These are phyloP conservation scores for Hippocampus barbouri DNA, from an alignment of 2,113 vertebrate species.

Conservation along the genomic window DNA sequence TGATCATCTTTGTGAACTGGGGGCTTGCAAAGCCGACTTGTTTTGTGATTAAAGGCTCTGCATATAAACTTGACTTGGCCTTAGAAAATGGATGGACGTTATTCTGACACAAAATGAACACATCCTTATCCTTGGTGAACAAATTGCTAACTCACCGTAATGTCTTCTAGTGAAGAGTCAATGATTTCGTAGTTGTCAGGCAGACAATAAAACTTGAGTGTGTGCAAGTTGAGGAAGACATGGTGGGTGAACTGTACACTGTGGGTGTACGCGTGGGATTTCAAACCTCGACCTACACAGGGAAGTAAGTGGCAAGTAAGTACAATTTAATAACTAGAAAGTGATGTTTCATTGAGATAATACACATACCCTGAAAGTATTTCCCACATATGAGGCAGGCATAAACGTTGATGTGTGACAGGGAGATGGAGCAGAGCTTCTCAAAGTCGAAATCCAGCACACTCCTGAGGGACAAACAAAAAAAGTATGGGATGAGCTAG, in stretches of 20 bases:
- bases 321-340: background rate
- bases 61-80: background rate
- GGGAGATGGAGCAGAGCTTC: conserved; percentile 94
- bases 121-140: background rate
- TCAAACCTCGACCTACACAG: conserved; percentile 84
- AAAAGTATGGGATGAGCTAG: background rate
- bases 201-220: conserved; percentile 95
- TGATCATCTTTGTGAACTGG: too few species aligned
- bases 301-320: background rate
- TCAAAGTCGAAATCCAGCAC: conserved; percentile 96
- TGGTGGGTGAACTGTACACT: conserved; percentile 96
- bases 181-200: conserved; percentile 98
- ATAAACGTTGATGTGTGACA: conserved; percentile 94
- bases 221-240: conserved; percentile 95
- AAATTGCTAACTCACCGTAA: conserved; percentile 70
- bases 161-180: conserved; percentile 93
- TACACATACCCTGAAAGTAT: conserved; percentile 87
- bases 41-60: too few species aligned
- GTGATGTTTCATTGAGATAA: background rate
- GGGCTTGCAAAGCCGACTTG: too few species aligned
- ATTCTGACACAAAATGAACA: background rate
- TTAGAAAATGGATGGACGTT: background rate
- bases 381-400: conserved; percentile 96
- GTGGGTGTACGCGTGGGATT: conserved; percentile 96
- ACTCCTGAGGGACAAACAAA: conserved; percentile 72